Conservation (phyloP, 2,888 invertebrate species). For the Euclidia mi region DNA sequence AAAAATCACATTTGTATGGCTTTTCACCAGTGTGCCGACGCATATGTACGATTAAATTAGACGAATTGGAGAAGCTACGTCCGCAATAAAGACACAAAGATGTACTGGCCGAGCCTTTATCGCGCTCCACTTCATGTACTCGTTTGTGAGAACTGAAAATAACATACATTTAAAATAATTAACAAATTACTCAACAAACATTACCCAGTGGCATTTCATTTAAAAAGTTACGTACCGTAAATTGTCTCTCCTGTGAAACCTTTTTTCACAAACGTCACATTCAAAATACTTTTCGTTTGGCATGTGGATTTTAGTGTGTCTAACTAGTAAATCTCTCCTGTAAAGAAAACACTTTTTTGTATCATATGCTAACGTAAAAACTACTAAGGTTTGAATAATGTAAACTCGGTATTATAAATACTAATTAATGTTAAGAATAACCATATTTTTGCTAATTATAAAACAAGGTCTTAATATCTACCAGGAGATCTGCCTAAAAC, state of each 20-base stretch:
- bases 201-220: too few relatives aligned
- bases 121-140: slow-evolving; percentile 82
- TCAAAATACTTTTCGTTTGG: slow-evolving; percentile 87
- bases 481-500: too few relatives aligned
- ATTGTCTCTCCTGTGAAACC: slow-evolving; percentile 90
- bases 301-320: slow-evolving; percentile 91
- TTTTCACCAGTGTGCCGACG: slow-evolving; percentile 92
- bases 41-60: slow-evolving; percentile 92
- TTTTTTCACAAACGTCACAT: slow-evolving; percentile 90
- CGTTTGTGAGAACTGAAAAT: slow-evolving; percentile 86
- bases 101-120: slow-evolving; percentile 74
- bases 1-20: slow-evolving; percentile 91
- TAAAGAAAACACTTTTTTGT: slow-evolving; percentile 47
- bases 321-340: slow-evolving; percentile 91
- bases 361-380: too few relatives aligned
- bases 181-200: slow-evolving; percentile 9
- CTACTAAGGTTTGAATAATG: too few relatives aligned
- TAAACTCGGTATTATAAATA: too few relatives aligned
- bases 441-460: too few relatives aligned
- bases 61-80: slow-evolving; percentile 90
- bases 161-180: too few relatives aligned
- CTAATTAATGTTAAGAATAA: too few relatives aligned
- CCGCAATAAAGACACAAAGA: slow-evolving; percentile 91
- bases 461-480: too few relatives aligned
- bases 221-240: slow-evolving; percentile 71